phyloP scores from a whole-genome alignment of 2,113 vertebrate species.

The Todiramphus chloris region DNA sequence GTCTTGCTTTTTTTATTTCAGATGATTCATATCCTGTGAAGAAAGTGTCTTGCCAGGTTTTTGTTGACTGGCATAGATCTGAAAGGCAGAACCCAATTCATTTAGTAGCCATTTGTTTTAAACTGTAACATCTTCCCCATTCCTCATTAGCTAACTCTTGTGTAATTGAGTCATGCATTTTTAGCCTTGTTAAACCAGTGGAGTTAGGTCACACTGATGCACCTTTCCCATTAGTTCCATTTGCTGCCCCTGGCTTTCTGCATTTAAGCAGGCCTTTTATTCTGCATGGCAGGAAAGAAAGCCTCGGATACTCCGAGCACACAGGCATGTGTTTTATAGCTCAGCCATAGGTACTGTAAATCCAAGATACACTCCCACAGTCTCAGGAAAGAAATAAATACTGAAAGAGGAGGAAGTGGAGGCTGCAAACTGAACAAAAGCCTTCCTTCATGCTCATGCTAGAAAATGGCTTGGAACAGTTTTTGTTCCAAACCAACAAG shows the following conservation, averaged over 20 bases:
- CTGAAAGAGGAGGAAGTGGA: not conserved
- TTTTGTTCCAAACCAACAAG: not conserved
- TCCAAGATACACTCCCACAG: constrained; percentile 11
- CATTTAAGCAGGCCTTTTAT: constrained; percentile 23
- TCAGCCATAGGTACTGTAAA: not conserved
- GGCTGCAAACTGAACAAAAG: constrained; percentile 24
- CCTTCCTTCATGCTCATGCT: not conserved
- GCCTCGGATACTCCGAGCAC: not conserved
- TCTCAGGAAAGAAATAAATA: constrained; percentile 19
- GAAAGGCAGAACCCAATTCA: constrained; percentile 80
- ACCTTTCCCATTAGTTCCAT: constrained; percentile 60
- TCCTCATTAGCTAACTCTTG: constrained; percentile 83
- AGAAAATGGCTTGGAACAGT: not conserved
- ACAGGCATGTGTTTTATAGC: constrained; percentile 37
- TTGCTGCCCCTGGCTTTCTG: constrained; percentile 1
- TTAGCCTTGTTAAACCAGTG: constrained; percentile 74
- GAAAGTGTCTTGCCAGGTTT: constrained; percentile 80
- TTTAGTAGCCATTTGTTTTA: constrained; percentile 82
- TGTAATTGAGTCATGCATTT: constrained; percentile 84
- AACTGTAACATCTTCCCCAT: constrained; percentile 77
- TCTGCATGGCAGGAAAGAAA: constrained; percentile 11
- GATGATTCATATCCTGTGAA: constrained; percentile 83
- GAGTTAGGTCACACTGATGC: constrained; percentile 70
- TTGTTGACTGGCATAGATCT: constrained; percentile 76
- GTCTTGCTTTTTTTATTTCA: constrained; percentile 73